phyloP scores from a whole-genome alignment of 2,888 invertebrate genomes.

The Congeria kusceri region DNA sequence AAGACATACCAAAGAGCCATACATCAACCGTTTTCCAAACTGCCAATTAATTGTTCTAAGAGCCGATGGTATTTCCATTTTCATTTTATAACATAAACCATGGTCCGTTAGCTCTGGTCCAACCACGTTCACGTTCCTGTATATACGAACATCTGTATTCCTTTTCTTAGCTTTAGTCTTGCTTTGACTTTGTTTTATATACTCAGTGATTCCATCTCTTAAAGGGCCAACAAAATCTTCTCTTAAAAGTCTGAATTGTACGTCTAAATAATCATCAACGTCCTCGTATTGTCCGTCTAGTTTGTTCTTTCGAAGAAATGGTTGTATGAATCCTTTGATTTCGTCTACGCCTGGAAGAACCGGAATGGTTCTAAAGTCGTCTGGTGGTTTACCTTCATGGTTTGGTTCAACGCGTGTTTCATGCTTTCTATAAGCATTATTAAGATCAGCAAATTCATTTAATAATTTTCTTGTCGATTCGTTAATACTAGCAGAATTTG shows the following conservation, averaged over 20 bases:
- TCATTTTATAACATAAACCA: conserved; percentile 66
- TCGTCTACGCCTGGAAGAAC: conserved; percentile 80
- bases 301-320: conserved; percentile 88
- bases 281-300: conserved; percentile 88
- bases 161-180: background rate
- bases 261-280: conserved; percentile 90
- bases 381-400: conserved; percentile 27
- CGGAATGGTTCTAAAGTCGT: conserved; percentile 42
- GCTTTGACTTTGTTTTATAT: background rate
- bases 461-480: background rate
- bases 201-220: conserved; percentile 88
- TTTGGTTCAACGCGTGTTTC: background rate
- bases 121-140: conserved; percentile 71
- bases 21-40: conserved; percentile 88
- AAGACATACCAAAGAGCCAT: conserved; percentile 91
- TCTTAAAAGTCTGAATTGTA: conserved; percentile 91
- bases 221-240: conserved; percentile 92
- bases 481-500: background rate
- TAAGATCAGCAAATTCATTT: background rate
- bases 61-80: conserved; percentile 45
- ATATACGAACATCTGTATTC: conserved; percentile 68
- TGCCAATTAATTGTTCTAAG: conserved; percentile 83
- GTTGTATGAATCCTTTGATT: conserved; percentile 74
- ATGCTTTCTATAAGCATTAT: conserved; percentile 27
- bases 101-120: conserved; percentile 56